Conservation (phyloP, 1,140 invertebrate species). For the Nymphalis io region DNA sequence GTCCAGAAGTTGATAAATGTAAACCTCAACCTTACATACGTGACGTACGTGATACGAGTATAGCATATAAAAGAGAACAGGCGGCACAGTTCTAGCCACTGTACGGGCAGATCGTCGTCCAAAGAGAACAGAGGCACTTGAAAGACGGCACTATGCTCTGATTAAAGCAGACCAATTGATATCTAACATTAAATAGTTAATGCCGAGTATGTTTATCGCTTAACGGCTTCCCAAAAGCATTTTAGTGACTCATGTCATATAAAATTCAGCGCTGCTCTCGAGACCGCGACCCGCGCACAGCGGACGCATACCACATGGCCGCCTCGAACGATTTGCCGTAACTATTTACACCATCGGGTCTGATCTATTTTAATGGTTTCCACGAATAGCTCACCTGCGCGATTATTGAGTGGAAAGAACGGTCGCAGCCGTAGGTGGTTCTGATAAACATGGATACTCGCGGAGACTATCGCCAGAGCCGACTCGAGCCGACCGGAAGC, state of each 20-base stretch:
- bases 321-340: not conserved
- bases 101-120: not conserved
- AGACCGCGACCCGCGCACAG: not conserved
- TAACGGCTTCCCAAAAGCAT: constrained; percentile 19
- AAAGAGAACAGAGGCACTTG: not conserved
- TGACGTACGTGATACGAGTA: no score
- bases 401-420: not conserved
- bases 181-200: constrained; percentile 10
- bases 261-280: constrained; percentile 14
- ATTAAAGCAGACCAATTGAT: constrained; percentile 1
- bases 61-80: not conserved
- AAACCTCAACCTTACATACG: no score
- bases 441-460: not conserved
- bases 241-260: constrained; percentile 15
- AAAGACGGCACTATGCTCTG: constrained; percentile 4
- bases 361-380: not conserved
- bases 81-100: not conserved
- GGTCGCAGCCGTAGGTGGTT: not conserved
- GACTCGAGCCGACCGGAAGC: no score
- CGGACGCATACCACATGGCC: constrained; percentile 7
- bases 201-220: constrained; percentile 8
- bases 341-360: constrained; percentile 10
- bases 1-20: no score
- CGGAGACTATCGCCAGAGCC: not conserved
- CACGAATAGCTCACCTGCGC: constrained; percentile 5